Conservation (phyloP, 2,113 vertebrate species). For the Microtus richardsoni region DNA sequence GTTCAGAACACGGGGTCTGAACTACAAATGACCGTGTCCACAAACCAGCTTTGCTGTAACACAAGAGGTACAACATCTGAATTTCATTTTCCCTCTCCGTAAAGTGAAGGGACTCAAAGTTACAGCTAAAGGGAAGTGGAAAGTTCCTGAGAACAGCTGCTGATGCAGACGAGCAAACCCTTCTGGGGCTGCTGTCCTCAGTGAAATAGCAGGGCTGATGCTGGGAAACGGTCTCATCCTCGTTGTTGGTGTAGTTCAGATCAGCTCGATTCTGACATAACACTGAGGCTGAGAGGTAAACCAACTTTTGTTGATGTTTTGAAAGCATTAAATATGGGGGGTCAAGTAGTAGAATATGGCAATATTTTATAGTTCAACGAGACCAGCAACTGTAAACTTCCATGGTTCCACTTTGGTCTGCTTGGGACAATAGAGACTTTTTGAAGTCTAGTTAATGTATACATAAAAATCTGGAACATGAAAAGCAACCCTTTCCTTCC, state of each 20-base stretch:
- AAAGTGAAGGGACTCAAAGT: background rate
- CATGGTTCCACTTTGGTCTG: background rate
- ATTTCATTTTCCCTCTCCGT: background rate
- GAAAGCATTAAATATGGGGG: background rate
- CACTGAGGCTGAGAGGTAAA: background rate
- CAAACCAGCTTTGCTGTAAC: background rate
- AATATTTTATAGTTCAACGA: background rate
- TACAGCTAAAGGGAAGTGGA: background rate
- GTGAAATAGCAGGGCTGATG: background rate
- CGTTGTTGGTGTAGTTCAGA: background rate
- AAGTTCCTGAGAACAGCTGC: background rate
- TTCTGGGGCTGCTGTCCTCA: background rate
- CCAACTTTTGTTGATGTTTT: background rate
- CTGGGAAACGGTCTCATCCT: background rate
- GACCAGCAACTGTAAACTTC: background rate
- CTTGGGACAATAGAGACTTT: background rate
- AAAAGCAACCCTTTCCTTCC: background rate
- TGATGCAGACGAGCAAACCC: background rate
- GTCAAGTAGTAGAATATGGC: background rate
- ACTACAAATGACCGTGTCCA: background rate
- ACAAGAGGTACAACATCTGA: background rate
- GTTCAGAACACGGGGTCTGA: background rate
- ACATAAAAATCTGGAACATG: background rate
- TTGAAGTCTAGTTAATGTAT: background rate
- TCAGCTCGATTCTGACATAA: background rate